Conservation (phyloP, 2,113 vertebrate genomes). For the Prionailurus viverrinus region DNA sequence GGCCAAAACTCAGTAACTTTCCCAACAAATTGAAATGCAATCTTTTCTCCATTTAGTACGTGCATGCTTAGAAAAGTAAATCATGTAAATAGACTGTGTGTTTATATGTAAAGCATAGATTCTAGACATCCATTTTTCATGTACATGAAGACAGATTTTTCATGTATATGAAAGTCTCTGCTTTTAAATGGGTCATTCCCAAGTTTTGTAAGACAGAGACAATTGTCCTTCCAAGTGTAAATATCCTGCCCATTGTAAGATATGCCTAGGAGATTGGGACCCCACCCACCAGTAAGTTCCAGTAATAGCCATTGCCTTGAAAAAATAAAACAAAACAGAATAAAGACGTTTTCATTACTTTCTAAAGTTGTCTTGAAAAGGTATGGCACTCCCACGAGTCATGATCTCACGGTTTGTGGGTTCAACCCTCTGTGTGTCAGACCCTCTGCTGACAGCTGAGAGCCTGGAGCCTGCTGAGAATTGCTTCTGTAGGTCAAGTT, state of each 20-base stretch:
- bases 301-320: background rate
- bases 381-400: background rate
- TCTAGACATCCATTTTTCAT: background rate
- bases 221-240: background rate
- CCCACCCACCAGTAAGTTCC: background rate
- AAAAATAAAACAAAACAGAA: background rate
- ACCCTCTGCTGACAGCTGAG: no score
- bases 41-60: background rate
- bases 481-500: background rate
- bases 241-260: background rate
- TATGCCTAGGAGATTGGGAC: background rate
- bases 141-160: background rate
- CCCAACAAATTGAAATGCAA: background rate
- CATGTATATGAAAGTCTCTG: background rate
- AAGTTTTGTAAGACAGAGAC: background rate
- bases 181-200: background rate
- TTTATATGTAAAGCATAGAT: background rate
- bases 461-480: background rate
- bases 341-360: background rate
- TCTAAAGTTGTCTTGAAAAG: background rate
- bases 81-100: background rate
- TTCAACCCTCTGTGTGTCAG: no score
- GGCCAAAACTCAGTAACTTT: background rate
- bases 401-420: no score
- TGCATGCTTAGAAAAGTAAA: background rate